Base-by-base conservation (phyloP, 37 sponge, comb jelly and placozoan genomes). In the Axinella damicornis region DNA sequence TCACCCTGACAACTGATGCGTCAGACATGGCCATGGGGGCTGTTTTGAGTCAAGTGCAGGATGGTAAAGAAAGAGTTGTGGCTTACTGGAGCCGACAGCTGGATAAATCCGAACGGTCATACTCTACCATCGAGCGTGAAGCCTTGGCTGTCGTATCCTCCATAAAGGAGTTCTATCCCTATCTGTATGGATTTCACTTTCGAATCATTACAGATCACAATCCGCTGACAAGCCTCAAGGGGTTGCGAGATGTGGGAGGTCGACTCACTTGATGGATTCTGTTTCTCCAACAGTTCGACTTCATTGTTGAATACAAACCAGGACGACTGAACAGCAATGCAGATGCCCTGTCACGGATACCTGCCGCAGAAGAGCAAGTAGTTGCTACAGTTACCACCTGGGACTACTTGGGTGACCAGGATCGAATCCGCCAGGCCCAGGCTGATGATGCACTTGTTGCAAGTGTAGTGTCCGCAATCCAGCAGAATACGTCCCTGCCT, bases 131-230 rank as follows among this genome's bases (percentile, higher is more conserved):
- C 54, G 77, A 76, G 34, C 38, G 70, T 40, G 77, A 85, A 63
- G 69, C 69, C 20, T 34, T 85, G 32, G 85, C 85, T 24, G 69
- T 56, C 27, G 85, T 85, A 40, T 14, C 53, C 36, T 57, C 69
- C 40, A 66, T 76, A 20, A 54, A 77, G 57, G 77, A 85, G 73
- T 85, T 76, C 67, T 76, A 65, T 60, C 84, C 75, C n/a, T 56
- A 56, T 56, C 18, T 56, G 18, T 15, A 56, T 15, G 57, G 57
- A 15, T 19, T 56, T 56, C 57, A 15, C 57, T 56, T 56, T 18
- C 57, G 18, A 56, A 56, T 56, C 18, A 56, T 56, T 15, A 56
- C 57, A 19, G 57, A 56, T 18, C 57, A 56, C 57, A 56, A 56
- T 18, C 57, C 57, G 17, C 57, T 56, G 57, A 56, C 57, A 56